Evolutionary conservation across 2,888 invertebrate genomes (phyloP), one percentile per base, ranked within the genome.

Genomic region (Dasypolia templi): DNA sequence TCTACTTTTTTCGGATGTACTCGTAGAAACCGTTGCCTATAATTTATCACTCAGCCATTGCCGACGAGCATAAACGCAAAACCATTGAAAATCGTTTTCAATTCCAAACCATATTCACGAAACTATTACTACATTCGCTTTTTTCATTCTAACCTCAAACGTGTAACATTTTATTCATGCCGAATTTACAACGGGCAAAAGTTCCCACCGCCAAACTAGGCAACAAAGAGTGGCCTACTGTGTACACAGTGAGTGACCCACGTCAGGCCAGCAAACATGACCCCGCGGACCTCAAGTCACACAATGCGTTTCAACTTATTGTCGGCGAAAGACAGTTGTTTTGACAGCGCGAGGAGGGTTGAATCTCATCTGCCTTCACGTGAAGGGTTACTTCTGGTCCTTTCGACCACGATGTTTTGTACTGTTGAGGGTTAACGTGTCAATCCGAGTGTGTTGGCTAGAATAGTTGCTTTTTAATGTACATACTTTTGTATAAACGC

Each of bases 341-440:
- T 44, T 82, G 82, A 83, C 83, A 82, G 81, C 56, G 55, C 66
- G 66, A 82, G 70, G 73, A 73, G 83, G 82, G 68, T 66, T 67
- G 59, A 65, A 82, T 82, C 81, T 83, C 82, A 79, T 79, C 75
- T 71, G 83, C 79, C 49, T 49, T 19, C 65, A 62, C 58, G 35
- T 62, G 61, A 79, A 75, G 69, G 79, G 83, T 79, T 79, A 72
- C 64, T 72, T 75, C 64, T 75, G 79, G 69, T 72, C 80, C 75
- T 72, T 82, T 83, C 79, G 69, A 79, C 82, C 79, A 62, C 79
- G 49, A 11, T 63, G 46, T 83, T 83, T 65, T 75, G 62, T 66
- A 75, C 71, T 56, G 67, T 66, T 55, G 62, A 59, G 68, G 62
- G 79, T 61, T 82, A 69, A 75, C 75, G 67, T 83, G 83, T 83